Percentiles rank a stretch among this genome's conserved stretches.
Conservation (phyloP, 2,888 invertebrate genomes). For the Oligia strigilis region DNA sequence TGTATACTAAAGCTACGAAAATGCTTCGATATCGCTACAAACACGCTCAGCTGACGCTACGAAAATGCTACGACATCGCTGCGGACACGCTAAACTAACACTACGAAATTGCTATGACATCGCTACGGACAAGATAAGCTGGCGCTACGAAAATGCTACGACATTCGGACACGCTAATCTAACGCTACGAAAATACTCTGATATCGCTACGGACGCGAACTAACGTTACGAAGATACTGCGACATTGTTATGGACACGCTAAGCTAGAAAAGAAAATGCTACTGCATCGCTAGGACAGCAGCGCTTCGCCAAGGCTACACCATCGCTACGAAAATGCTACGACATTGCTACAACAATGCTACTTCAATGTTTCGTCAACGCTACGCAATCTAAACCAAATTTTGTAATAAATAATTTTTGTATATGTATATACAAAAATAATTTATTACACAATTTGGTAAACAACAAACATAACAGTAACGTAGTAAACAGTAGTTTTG, state of each 20-base stretch:
- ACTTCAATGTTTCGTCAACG: neutral
- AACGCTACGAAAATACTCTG: neutral
- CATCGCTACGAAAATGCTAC: neutral
- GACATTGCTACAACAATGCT: neutral
- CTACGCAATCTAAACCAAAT: neutral
- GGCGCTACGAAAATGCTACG: neutral
- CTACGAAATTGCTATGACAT: neutral
- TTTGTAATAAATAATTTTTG: neutral
- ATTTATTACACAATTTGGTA: no score
- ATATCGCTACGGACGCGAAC: neutral
- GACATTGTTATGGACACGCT: neutral
- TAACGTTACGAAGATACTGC: neutral
- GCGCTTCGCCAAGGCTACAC: neutral
- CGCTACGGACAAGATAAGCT: no score
- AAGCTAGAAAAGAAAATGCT: neutral
- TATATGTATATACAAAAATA: neutral
- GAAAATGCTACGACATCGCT: neutral
- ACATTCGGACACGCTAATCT: neutral
- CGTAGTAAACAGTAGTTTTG: no score
- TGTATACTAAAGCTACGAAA: neutral
- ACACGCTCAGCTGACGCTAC: neutral
- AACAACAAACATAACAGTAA: no score
- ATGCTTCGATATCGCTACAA: neutral
- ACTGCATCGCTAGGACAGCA: neutral
- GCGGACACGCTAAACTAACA: neutral